phyloP scores from a whole-genome alignment of 2,888 invertebrate genomes.

The Thereva nobilitata region DNA sequence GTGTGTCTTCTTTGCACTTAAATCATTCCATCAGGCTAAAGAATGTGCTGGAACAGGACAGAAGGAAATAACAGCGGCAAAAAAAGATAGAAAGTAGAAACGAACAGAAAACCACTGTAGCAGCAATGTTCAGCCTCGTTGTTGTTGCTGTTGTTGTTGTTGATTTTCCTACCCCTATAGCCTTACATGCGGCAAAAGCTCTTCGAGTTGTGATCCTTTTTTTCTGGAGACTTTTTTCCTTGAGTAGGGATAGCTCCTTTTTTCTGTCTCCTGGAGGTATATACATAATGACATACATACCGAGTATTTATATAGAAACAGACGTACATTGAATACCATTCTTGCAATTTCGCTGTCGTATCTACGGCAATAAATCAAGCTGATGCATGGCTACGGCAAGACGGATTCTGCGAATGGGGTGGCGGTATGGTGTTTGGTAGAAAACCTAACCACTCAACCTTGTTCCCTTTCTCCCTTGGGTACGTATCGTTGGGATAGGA shows the following conservation, averaged over 20 bases:
- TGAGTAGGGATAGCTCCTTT: conserved; percentile 38
- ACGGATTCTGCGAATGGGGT: conserved; percentile 44
- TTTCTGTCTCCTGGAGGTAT: conserved; percentile 6
- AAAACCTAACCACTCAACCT: conserved; percentile 22
- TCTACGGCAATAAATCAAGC: conserved; percentile 45
- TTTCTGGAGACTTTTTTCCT: conserved; percentile 32
- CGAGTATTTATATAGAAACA: conserved; percentile 13
- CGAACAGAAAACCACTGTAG: conserved; percentile 32
- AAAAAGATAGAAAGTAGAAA: conserved; percentile 20
- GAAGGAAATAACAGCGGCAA: conserved; percentile 24
- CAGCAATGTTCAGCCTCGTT: conserved; percentile 22
- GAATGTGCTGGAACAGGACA: conserved; percentile 41
- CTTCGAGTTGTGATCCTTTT: conserved; percentile 36
- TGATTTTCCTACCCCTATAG: conserved; percentile 8
- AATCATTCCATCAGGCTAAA: conserved; percentile 44
- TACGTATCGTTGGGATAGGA: conserved; percentile 22
- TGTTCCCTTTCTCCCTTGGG: conserved; percentile 4
- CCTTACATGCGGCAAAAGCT: conserved; percentile 39
- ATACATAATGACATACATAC: conserved; percentile 20
- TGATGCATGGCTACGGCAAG: conserved; percentile 46
- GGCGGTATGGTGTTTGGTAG: conserved; percentile 35
- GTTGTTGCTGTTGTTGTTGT: conserved; percentile 35
- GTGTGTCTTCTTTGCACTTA: conserved; percentile 42
- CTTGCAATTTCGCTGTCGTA: conserved; percentile 46
- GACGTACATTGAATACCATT: conserved; percentile 41